Evolutionary conservation across 1,140 invertebrate species (phyloP).

Genomic region (Helicoverpa armigera): DNA sequence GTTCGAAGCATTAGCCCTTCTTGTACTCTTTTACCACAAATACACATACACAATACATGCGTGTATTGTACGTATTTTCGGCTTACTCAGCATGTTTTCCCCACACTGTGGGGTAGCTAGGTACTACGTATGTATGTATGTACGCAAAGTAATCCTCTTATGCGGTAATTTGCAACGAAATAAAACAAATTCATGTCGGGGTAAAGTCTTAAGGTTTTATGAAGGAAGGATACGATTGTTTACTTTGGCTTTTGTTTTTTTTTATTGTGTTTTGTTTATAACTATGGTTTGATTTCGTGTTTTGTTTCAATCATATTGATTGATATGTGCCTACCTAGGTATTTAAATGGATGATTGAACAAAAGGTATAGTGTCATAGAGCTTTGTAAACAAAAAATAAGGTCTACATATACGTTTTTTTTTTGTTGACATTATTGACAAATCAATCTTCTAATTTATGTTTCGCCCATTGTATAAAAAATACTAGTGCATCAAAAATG

Average conservation of each 20-base stretch:
- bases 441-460: too few relatives aligned
- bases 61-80: neutral
- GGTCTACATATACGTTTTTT: too few relatives aligned
- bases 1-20: neutral
- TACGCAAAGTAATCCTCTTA: conserved; percentile 6
- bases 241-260: neutral
- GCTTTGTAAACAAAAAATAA: too few relatives aligned
- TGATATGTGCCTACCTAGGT: too few relatives aligned
- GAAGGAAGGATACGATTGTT: neutral
- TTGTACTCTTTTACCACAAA: neutral
- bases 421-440: too few relatives aligned
- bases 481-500: too few relatives aligned
- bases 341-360: too few relatives aligned
- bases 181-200: neutral
- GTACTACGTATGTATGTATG: neutral
- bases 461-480: too few relatives aligned
- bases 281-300: too few relatives aligned
- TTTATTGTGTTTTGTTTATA: too few relatives aligned
- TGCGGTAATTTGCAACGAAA: neutral
- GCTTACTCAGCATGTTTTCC: neutral
- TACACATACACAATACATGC: neutral
- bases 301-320: too few relatives aligned
- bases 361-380: too few relatives aligned
- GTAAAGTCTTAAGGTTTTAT: neutral
- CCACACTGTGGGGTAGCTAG: neutral